Evolutionary conservation across 2,888 invertebrate species (phyloP), one percentile per base, ranked within the genome.

Genomic region (Oligia latruncula): DNA sequence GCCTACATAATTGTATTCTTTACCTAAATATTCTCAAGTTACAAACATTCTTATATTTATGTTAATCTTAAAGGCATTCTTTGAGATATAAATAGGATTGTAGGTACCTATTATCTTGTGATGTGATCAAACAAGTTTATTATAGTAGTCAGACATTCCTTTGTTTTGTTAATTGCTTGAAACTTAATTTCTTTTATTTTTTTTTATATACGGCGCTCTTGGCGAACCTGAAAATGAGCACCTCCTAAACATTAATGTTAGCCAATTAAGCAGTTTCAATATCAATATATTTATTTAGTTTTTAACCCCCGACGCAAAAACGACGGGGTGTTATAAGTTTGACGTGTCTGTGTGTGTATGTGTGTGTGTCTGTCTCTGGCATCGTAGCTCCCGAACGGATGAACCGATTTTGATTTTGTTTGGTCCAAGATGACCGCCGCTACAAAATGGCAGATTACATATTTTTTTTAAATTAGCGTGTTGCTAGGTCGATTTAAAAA

Each of bases 131-230:
- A 85, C 85, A 66, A 80, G 85, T 85, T 85, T 80, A 46, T 65
- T 74, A 29, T 15, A 67, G 52, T 58, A 64, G 60, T 55, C 43
- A 70, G 66, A 84, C 68, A 85, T 87, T 87, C 85, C 52, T 84
- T 85, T 85, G 87, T 87, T 66, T 71, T 68, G 68, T 77, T 87
- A 70, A 84, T 85, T 74, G 71, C 46, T 84, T 60, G 13, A 46
- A 80, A 84, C 84, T 77, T 84, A 78, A 62, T 72, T 82, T 86
- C 35, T 68, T 86, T 74, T 72, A 68, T 77, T 67, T 68, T 43
- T 74, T 62, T 43, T 62, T 40, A 49, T 49, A 17, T 20, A 55
- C 9, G 17, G 35, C 11, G 35, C 17, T 64, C 23, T 68, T 64
- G n/a, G 29, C 23, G 9, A 3, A 35, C 35, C 35, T 65, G 17